Evolutionary conservation across 1,140 invertebrate genomes (phyloP).

Genomic region (Macrosteles quadrilineatus): DNA sequence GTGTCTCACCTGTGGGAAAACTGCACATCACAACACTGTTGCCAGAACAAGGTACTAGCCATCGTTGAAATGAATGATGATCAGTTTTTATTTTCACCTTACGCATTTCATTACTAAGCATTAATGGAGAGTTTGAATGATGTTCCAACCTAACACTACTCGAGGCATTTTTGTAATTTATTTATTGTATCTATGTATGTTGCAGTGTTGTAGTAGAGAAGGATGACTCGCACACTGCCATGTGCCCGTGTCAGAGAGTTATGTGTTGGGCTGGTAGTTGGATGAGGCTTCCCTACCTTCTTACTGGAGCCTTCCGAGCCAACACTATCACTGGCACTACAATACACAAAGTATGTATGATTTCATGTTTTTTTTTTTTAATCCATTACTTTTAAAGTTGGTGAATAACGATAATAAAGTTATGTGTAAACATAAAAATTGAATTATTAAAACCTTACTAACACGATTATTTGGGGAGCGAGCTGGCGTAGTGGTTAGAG

Average conservation of each 20-base stretch:
- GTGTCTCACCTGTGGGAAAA: background rate
- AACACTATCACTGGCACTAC: constrained; percentile 50
- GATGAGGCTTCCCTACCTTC: constrained; percentile 65
- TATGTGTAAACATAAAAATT: no score
- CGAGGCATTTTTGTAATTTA: no score
- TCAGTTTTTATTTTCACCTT: background rate
- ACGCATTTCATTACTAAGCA: background rate
- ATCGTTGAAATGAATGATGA: background rate
- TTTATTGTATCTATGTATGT: no score
- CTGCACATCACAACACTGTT: background rate
- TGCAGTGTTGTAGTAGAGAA: background rate
- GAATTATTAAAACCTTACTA: no score
- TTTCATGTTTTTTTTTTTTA: no score
- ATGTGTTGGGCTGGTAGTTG: constrained; percentile 66
- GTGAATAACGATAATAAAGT: no score
- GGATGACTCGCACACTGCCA: background rate
- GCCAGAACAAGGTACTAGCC: background rate
- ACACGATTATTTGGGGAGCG: no score
- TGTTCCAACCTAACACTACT: no score
- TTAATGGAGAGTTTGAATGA: no score
- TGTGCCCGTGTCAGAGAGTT: constrained; percentile 66
- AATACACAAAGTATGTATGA: constrained; percentile 51
- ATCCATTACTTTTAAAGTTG: no score
- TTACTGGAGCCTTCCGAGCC: constrained; percentile 57
- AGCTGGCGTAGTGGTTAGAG: no score